Conservation (phyloP, 2,888 invertebrate species). For the Acrocera orbiculus region DNA sequence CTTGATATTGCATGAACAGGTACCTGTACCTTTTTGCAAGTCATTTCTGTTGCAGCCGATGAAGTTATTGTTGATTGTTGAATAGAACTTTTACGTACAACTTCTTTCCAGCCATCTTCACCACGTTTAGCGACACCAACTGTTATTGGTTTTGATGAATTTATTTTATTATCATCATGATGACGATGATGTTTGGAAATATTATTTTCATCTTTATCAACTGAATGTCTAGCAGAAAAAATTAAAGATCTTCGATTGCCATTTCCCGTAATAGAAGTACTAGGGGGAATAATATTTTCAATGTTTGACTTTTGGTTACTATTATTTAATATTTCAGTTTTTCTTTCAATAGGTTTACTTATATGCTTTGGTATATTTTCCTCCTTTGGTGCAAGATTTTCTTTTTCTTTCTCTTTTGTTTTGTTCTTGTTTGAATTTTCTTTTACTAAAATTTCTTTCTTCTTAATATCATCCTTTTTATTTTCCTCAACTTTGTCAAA, state of each 20-base stretch:
- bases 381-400: constrained; percentile 25
- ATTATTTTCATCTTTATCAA: constrained; percentile 45
- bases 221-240: constrained; percentile 52
- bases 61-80: constrained; percentile 21
- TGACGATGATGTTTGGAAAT: constrained; percentile 1
- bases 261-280: constrained; percentile 1
- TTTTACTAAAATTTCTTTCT: constrained; percentile 7
- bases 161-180: constrained; percentile 8
- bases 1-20: constrained; percentile 89
- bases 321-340: not conserved
- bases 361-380: constrained; percentile 5
- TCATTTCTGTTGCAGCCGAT: constrained; percentile 25
- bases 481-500: constrained; percentile 8
- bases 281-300: not conserved
- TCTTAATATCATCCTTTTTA: constrained; percentile 11
- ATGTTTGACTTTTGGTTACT: constrained; percentile 1
- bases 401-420: constrained; percentile 23
- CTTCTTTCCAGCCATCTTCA: constrained; percentile 96
- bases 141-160: constrained; percentile 5
- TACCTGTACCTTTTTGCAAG: constrained; percentile 84
- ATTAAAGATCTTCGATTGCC: constrained; percentile 43
- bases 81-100: constrained; percentile 66
- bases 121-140: constrained; percentile 39
- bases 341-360: not conserved
- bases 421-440: constrained; percentile 2